Conservation (phyloP, 2,113 vertebrate genomes). For the Macrotis lagotis region DNA sequence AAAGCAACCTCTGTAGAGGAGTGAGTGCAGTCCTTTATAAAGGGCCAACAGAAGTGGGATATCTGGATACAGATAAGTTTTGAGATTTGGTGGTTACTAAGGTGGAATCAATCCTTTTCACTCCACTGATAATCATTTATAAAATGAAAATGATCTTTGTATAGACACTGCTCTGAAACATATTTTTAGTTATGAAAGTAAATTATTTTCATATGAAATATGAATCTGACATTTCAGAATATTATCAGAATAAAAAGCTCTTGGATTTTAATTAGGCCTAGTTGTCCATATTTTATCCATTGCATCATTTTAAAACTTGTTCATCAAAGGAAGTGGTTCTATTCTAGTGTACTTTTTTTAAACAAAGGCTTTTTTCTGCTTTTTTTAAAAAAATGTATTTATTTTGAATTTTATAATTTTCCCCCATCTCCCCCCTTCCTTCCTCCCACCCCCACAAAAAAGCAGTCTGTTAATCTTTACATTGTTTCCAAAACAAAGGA, state of each 20-base stretch:
- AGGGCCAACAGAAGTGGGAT: not conserved
- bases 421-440: no score
- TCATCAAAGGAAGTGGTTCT: constrained; percentile 5
- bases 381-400: no score
- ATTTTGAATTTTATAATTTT: no score
- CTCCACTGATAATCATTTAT: not conserved
- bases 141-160: not conserved
- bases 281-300: not conserved
- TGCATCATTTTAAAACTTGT: not conserved
- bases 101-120: not conserved
- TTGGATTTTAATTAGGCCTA: not conserved
- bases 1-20: not conserved
- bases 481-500: no score
- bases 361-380: no score
- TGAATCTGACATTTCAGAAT: not conserved
- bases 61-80: not conserved
- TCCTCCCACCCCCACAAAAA: no score
- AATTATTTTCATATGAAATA: not conserved
- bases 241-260: not conserved
- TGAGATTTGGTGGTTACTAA: not conserved
- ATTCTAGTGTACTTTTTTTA: not conserved
- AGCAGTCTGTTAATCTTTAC: no score
- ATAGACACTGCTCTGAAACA: not conserved
- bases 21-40: not conserved
- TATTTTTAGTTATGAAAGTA: not conserved